Conservation (phyloP, 2,797 vertebrate species). For the Falco columbarius region DNA sequence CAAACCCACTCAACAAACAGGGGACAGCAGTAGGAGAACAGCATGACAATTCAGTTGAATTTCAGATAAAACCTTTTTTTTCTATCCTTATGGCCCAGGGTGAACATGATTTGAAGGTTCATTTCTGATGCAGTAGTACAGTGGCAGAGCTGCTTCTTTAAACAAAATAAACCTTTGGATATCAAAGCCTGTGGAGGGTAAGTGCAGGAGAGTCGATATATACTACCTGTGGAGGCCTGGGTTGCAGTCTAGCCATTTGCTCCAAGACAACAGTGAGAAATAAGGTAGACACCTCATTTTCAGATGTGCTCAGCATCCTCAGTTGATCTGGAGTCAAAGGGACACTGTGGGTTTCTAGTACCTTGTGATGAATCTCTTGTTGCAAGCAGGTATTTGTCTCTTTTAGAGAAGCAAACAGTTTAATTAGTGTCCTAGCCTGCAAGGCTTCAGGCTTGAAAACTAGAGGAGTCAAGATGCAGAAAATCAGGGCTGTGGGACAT, state of each 20-base stretch:
- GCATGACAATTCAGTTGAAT: conserved; percentile 12
- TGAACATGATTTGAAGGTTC: background rate
- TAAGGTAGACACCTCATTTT: background rate
- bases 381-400: background rate
- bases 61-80: background rate
- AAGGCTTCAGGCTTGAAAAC: background rate
- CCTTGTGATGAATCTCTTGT: background rate
- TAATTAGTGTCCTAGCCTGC: background rate
- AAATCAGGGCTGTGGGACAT: background rate
- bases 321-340: background rate
- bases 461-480: background rate
- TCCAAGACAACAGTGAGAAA: background rate
- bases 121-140: background rate
- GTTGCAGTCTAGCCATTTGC: background rate
- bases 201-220: background rate
- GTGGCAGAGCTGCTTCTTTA: background rate
- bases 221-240: too few relatives aligned
- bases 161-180: background rate
- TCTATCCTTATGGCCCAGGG: background rate
- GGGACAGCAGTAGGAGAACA: background rate
- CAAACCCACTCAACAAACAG: background rate
- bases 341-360: background rate
- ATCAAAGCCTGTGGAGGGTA: background rate
- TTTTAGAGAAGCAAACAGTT: background rate
- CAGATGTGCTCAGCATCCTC: background rate